A percentile compares a stretch with the other conserved stretches of the same genome.
Conservation (phyloP, 2,888 invertebrate species). For the Andrena fulva region DNA sequence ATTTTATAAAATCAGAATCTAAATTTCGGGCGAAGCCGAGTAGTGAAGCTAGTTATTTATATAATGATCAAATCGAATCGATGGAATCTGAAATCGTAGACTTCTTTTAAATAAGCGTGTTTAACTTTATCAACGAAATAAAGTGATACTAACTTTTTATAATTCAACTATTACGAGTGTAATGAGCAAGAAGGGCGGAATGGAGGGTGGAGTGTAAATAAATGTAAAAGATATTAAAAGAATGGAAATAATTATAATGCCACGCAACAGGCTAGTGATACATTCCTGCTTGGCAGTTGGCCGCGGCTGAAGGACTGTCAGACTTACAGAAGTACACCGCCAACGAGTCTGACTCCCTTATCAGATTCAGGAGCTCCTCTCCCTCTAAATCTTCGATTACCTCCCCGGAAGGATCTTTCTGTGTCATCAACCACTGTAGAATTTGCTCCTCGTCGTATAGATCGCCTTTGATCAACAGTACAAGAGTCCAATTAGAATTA, state of each 20-base stretch:
- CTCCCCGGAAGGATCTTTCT: constrained; percentile 96
- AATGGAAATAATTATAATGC: constrained; percentile 35
- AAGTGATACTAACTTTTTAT: background rate
- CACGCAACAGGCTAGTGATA: constrained; percentile 76
- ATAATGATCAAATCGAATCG: too few relatives aligned
- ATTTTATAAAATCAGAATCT: too few relatives aligned
- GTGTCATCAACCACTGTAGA: constrained; percentile 95
- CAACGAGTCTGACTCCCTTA: constrained; percentile 92
- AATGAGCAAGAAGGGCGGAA: constrained; percentile 4
- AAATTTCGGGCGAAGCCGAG: too few relatives aligned
- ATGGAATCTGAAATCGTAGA: too few relatives aligned
- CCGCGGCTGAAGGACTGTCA: constrained; percentile 71
- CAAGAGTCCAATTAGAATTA: background rate
- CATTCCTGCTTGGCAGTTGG: constrained; percentile 78
- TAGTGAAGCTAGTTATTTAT: too few relatives aligned
- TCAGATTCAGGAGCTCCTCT: constrained; percentile 90
- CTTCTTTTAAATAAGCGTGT: too few relatives aligned
- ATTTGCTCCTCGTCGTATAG: constrained; percentile 94
- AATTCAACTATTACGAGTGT: background rate
- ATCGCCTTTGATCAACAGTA: constrained; percentile 87
- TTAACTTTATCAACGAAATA: background rate
- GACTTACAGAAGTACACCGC: constrained; percentile 97
- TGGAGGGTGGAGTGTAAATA: background rate
- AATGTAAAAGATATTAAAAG: constrained; percentile 12
- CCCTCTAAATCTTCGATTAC: constrained; percentile 95